Base-by-base conservation (phyloP, 2,888 invertebrate species). In the Idaea dimidiata region DNA sequence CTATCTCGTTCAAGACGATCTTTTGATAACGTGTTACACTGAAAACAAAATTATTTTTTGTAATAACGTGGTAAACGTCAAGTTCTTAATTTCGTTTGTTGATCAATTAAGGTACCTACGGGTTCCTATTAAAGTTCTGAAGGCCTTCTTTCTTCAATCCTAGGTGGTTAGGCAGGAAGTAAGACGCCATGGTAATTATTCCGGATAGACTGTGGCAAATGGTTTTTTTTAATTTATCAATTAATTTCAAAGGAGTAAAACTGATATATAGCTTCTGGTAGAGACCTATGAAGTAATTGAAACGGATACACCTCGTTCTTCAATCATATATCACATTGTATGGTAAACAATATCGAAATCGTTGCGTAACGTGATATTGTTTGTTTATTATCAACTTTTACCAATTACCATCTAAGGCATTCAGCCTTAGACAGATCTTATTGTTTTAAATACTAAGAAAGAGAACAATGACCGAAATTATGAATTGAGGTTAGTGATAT, bases 311-410 rank as follows among this genome's bases (percentile, higher is more conserved):
- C 59, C 65, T 63, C 66, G 69, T 75, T 69, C 73, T 72, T 81
- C 83, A 82, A 83, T 83, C 85, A 83, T 82, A 79, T 77, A 76
- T 76, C 76, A 75, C 79, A 87, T 88, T 88, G 87, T 88, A 84
- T 87, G 83, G 80, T 80, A 87, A 88, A 84, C 81, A 82, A 79
- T 72, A 78, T 81, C 78, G 70, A 68, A 71, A 67, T 66, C 63
- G 64, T 76, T 78, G 73, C 66, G 77, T 68, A 83, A 80, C 60
- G 59, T 58, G 58, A 67, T 72, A 71, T 68, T 65, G 63, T 75
- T 68, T 72, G 76, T 65, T 70, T 64, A 62, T 59, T 70, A 73
- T 75, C 73, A 66, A 74, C 74, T 80, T 76, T 80, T 78, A 74
- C 75, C 69, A 76, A 78, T 79, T 73, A 75, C 62, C 66, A 70